Conservation (phyloP, 2,113 vertebrate species). For the Urocynchramus pylzowi region DNA sequence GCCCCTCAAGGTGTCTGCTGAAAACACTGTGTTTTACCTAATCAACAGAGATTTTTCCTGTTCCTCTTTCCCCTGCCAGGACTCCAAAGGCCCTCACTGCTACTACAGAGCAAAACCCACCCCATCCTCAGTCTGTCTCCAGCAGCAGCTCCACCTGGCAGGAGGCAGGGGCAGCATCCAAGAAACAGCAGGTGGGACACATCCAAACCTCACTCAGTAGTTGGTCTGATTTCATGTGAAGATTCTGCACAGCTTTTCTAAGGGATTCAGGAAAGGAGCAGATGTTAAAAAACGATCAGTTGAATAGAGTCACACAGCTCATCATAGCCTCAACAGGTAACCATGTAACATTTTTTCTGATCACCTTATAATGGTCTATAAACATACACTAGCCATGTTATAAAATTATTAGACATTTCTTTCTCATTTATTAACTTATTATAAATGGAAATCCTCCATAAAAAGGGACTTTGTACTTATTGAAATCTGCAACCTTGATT, state of each 20-base stretch:
- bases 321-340: neutral
- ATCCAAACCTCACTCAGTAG: neutral
- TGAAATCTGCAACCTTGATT: neutral
- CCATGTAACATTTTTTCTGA: neutral
- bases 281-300: neutral
- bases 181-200: neutral
- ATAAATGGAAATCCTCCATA: neutral
- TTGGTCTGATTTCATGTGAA: neutral
- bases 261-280: neutral
- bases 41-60: neutral
- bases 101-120: neutral
- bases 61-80: neutral
- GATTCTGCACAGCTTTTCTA: neutral
- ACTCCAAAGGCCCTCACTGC: neutral
- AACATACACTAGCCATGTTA: neutral
- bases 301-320: neutral
- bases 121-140: neutral
- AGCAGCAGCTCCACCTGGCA: neutral
- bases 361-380: neutral
- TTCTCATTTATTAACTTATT: neutral
- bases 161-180: neutral
- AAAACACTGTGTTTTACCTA: neutral
- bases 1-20: neutral
- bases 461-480: neutral
- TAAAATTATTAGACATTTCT: neutral